A percentile compares a stretch with the other conserved stretches of the same genome.
Evolutionary conservation across 2,113 vertebrate genomes (phyloP).

Genomic region (Danio rerio): DNA sequence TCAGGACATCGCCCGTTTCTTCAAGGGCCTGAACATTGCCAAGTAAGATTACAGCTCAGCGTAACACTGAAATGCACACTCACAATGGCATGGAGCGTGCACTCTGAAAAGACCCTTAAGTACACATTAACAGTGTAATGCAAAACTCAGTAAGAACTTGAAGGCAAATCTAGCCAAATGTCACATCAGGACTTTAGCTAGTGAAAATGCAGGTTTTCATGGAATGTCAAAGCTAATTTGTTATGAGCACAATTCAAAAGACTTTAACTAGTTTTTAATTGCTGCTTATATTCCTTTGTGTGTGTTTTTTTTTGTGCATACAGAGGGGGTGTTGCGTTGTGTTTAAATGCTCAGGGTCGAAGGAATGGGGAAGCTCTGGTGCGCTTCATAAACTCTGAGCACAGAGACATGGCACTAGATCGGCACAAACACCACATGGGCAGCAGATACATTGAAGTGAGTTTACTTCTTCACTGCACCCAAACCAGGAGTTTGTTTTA

Average conservation of each 20-base stretch:
- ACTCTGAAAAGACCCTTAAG: slow-evolving; percentile 28
- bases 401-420: slow-evolving; percentile 91
- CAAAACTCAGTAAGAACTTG: neutral
- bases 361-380: slow-evolving; percentile 95
- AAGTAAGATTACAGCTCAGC: slow-evolving; percentile 78
- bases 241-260: neutral
- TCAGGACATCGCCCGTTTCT: slow-evolving; percentile 96
- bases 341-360: slow-evolving; percentile 93
- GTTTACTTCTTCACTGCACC: neutral
- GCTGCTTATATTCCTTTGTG: neutral
- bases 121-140: slow-evolving; percentile 17
- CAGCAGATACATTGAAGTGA: slow-evolving; percentile 94
- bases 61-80: neutral
- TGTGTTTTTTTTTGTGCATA: slow-evolving; percentile 15
- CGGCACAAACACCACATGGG: slow-evolving; percentile 98
- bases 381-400: slow-evolving; percentile 89
- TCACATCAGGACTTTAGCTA: too few species aligned
- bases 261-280: neutral
- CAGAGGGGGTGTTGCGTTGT: slow-evolving; percentile 94
- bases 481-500: neutral
- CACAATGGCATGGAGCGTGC: neutral
- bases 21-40: slow-evolving; percentile 97
- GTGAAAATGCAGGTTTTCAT: neutral
- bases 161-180: neutral
- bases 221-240: neutral